Evolutionary conservation across 2,797 vertebrate species (phyloP).

Genomic region (Lagocephalus sceleratus): DNA sequence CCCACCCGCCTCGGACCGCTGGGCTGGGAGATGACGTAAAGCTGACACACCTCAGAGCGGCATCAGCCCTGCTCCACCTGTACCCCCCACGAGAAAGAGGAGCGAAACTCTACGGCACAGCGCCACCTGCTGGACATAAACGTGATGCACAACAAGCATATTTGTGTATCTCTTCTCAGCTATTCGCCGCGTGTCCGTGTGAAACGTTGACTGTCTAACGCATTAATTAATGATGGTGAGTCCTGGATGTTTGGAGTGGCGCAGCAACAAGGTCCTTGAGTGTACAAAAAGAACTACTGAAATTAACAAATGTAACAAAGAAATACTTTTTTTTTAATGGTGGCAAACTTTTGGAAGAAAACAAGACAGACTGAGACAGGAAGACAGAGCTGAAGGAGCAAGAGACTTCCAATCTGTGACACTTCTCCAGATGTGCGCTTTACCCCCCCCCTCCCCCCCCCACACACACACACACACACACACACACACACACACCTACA

Average conservation of each 20-base stretch:
- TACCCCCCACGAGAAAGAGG: constrained; percentile 41
- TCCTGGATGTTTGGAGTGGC: too few relatives aligned
- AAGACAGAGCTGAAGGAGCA: constrained; percentile 1
- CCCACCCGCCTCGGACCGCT: neutral
- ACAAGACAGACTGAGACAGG: neutral
- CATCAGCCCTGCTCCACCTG: constrained; percentile 32
- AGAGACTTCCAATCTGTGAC: constrained; percentile 11
- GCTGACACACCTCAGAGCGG: constrained; percentile 22
- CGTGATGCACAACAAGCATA: constrained; percentile 31
- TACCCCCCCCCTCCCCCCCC: constrained; percentile 12
- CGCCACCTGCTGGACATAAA: constrained; percentile 62
- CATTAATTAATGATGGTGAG: neutral
- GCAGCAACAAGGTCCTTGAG: neutral
- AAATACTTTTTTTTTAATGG: neutral
- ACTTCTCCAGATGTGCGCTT: constrained; percentile 67
- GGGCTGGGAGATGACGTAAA: constrained; percentile 20
- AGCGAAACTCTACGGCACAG: constrained; percentile 62
- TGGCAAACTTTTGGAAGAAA: too few relatives aligned
- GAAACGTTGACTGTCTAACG: neutral
- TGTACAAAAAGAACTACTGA: neutral
- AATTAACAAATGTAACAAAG: neutral
- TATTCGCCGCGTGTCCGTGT: too few relatives aligned
- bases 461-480: neutral
- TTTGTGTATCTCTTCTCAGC: too few relatives aligned
- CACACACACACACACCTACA: neutral